Conservation (phyloP, 1,140 invertebrate genomes). For the Maniola jurtina region DNA sequence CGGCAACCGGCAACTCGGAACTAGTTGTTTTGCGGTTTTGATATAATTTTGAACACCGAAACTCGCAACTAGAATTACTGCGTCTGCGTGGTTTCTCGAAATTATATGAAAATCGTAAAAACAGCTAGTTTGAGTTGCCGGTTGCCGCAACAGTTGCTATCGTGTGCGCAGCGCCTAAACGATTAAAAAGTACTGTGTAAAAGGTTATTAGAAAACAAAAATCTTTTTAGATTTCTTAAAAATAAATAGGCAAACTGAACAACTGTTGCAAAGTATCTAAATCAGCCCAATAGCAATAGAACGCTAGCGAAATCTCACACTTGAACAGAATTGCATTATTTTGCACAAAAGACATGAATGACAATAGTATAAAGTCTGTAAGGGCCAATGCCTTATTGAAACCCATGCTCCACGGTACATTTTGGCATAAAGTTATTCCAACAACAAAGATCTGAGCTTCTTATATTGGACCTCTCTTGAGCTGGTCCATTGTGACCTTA, state of each 20-base stretch:
- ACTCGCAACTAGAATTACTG: too few relatives aligned
- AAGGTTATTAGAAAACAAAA: too few relatives aligned
- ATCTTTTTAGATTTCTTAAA: too few relatives aligned
- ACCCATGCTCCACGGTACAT: constrained; percentile 53
- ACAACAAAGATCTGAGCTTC: constrained; percentile 71
- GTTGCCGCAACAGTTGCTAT: too few relatives aligned
- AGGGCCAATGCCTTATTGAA: constrained; percentile 68
- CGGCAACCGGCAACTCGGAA: too few relatives aligned
- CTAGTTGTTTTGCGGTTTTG: too few relatives aligned
- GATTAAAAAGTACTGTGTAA: too few relatives aligned
- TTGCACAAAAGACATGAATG: constrained; percentile 61
- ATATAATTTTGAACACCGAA: too few relatives aligned
- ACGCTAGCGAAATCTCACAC: constrained; percentile 27
- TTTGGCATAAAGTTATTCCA: constrained; percentile 74
- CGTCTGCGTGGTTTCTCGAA: too few relatives aligned
- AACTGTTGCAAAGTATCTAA: neutral
- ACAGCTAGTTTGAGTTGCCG: too few relatives aligned
- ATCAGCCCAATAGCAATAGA: constrained; percentile 12
- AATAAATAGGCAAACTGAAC: neutral
- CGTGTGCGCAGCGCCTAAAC: too few relatives aligned
- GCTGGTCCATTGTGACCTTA: constrained; percentile 74
- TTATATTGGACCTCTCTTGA: constrained; percentile 74
- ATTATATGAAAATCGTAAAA: too few relatives aligned
- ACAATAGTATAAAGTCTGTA: constrained; percentile 60
- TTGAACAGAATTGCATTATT: constrained; percentile 55